Evolutionary conservation across 2,797 vertebrate species (phyloP).

Genomic region (Clamator glandarius): DNA sequence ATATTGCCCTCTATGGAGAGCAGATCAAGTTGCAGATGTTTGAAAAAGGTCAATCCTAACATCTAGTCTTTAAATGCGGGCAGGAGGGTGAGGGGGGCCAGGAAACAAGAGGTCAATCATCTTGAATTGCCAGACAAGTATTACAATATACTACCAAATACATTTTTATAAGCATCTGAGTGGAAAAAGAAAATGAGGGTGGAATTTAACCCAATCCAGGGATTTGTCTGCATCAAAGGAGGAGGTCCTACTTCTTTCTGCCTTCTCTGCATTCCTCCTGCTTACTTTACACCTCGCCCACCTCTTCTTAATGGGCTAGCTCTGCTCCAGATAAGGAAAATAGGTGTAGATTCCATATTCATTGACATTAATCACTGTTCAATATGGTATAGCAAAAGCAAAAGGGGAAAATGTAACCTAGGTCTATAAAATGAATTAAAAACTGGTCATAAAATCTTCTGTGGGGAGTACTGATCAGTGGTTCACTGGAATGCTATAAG

Average conservation of each 20-base stretch:
- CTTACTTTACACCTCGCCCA: not conserved
- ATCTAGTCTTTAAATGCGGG: not conserved
- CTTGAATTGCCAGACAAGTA: not conserved
- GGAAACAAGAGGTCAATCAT: not conserved
- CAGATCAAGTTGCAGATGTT: not conserved
- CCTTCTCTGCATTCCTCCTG: not conserved
- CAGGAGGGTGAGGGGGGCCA: not conserved
- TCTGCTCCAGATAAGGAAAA: not conserved
- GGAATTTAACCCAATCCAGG: not conserved
- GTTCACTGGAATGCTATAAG: not conserved
- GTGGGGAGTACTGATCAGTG: not conserved
- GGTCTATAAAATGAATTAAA: not conserved
- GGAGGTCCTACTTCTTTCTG: not conserved
- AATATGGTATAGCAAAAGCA: not conserved
- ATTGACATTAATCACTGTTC: not conserved
- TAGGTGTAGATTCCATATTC: not conserved
- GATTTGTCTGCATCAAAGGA: not conserved
- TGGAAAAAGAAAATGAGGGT: not conserved
- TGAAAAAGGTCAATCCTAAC: not conserved
- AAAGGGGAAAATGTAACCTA: not conserved
- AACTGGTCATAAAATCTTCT: not conserved
- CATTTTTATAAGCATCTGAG: not conserved
- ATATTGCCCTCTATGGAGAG: constrained; percentile 25
- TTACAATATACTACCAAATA: not conserved
- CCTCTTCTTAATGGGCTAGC: not conserved